These are phyloP conservation scores for Trachymyrmex septentrionalis DNA, from an alignment of 1,140 invertebrate genomes.

Conservation along the genomic window DNA sequence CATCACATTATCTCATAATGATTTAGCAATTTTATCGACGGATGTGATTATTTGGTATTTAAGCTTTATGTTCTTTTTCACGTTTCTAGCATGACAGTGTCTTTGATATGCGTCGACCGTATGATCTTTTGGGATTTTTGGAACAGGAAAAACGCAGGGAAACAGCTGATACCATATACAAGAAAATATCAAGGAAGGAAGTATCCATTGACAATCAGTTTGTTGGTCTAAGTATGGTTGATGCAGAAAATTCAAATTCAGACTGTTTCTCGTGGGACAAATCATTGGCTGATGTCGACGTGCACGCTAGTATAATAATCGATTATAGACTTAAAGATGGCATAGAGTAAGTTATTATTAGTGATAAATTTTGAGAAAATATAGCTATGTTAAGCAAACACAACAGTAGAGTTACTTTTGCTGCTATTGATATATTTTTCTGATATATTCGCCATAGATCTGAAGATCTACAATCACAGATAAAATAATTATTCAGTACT, in stretches of 20 bases:
- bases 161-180: constrained; percentile 89
- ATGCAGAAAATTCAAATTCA: constrained; percentile 83
- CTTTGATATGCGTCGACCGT: constrained; percentile 90
- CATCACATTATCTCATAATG: neutral
- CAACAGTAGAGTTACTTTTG: no score
- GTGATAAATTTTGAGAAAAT: neutral
- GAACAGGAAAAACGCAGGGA: constrained; percentile 92
- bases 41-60: neutral
- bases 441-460: no score
- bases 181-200: constrained; percentile 89
- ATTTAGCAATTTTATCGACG: neutral
- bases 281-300: constrained; percentile 89
- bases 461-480: no score
- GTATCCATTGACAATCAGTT: constrained; percentile 89
- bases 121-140: constrained; percentile 93
- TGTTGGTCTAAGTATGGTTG: constrained; percentile 87
- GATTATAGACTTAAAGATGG: constrained; percentile 83
- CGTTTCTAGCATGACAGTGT: constrained; percentile 12
- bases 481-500: no score
- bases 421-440: no score
- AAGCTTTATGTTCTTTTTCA: neutral
- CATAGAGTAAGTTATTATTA: constrained; percentile 28
- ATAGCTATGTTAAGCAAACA: neutral
- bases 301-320: constrained; percentile 89
- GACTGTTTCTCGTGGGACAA: constrained; percentile 90